Evolutionary conservation across 1,140 invertebrate genomes (phyloP), one percentile per base, ranked within the genome.

Genomic region (Ctenoplectra terminalis): DNA sequence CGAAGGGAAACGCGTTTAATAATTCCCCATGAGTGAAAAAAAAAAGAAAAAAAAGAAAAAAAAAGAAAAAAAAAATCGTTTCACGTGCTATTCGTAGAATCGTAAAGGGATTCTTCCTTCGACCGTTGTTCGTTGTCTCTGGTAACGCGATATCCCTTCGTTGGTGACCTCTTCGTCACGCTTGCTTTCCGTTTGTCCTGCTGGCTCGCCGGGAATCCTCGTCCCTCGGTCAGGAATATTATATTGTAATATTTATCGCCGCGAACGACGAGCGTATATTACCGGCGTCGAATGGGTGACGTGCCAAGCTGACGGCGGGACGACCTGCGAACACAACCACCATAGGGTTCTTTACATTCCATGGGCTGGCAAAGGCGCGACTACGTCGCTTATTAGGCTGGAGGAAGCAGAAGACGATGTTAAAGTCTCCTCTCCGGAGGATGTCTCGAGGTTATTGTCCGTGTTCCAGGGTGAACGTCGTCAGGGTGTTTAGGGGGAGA

Each of bases 241-340:
- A 80, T 83, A 73, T 78, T 64, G 81, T 83, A 78, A 87, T 86
- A 86, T 86, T 87, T 86, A 86, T 86, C 63, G 71, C 58, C 80
- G 63, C 48, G 84, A 70, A 82, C n/a, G 70, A 48, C 82, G 86
- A 87, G 81, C 81, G 46, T 87, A 84, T 77, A 85, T 86, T 86
- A 86, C 46, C 50, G 9, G 48, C 70, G 66, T 60, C 56, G 70
- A 64, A 52, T 52, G 52, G 54, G 72, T 82, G 83, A 85, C 72
- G 83, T 48, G 50, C n/a, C 66, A 43, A 61, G 43, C 34, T 73
- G 77, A 66, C 37, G 76, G 13, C 58, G 48, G 37, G 54, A 67
- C 61, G 63, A 71, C 37, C 50, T 60, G 82, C 82, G 70, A 60
- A 69, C 50, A 23, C 56, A 31, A 54, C 52, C 56, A 34, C 61